Evolutionary conservation across 1,140 invertebrate genomes (phyloP), one percentile per base, ranked within the genome.

Genomic region (Pachyrhynchus sulphureomaculatus): DNA sequence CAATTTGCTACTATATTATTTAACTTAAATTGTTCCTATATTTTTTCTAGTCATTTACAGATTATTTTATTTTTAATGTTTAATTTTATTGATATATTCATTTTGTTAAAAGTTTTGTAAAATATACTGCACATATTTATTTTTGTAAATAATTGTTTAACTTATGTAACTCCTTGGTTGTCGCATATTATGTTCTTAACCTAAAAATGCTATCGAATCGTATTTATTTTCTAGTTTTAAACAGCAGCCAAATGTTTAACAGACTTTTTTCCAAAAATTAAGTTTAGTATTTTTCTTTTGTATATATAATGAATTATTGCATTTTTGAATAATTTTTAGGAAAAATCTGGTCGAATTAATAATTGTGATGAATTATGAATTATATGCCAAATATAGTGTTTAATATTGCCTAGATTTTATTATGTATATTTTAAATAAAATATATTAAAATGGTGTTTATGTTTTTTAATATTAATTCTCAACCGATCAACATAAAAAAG

Each of bases 351-450:
- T 75, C 74, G 74, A 75, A 75, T 75, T 75, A 75, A 68, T 74
- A 57, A 73, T 75, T 75, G 74, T 75, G 72, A 75, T 68, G 71
- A 71, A 68, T 69, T 70, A 60, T 52, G 33, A 42, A 42, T 49
- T 51, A 51, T 73, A 72, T 70, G 67, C 70, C 67, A 73, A 33
- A 67, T 72, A 73, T 70, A 72, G 69, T 65, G 66, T 71, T 70
- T 63, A 70, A 68, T 71, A 74, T 69, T 74, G 65, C 54, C 65
- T 75, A 74, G 70, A 74, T 74, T 73, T 73, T 75, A 74, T 74
- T 73, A 74, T 73, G 72, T 74, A 74, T 74, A 75, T 75, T 75
- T 75, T 73, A 74, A 75, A 74, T 75, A 75, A 75, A 74, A 59
- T 65, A 69, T 58, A 59, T 49, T 54, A 45, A 54, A 60, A 61